Evolutionary conservation across 2,888 invertebrate species (phyloP).

Genomic region (Malacosoma neustria): DNA sequence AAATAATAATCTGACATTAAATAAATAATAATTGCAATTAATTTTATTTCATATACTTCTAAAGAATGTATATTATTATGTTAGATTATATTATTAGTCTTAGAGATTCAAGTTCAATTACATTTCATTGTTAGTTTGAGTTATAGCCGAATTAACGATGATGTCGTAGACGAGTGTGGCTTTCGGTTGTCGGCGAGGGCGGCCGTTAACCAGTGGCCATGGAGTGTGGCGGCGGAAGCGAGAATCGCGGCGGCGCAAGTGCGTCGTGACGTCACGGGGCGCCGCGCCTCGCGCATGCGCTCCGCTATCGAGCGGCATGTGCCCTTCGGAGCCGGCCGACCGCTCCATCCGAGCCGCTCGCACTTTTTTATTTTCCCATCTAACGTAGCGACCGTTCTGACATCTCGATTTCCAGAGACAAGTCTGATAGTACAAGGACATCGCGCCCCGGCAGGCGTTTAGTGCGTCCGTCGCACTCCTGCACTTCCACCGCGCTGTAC

Average conservation of each 20-base stretch:
- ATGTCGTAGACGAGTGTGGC: conserved; percentile 22
- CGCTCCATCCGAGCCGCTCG: conserved; percentile 56
- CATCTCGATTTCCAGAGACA: conserved; percentile 34
- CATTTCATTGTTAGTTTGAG: no score
- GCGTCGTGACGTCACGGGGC: conserved; percentile 50
- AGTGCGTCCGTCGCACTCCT: conserved; percentile 7
- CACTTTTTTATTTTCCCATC: conserved; percentile 64
- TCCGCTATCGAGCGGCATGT: conserved; percentile 69
- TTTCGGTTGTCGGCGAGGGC: conserved; percentile 10
- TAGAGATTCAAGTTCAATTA: no score
- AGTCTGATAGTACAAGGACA: conserved; percentile 17
- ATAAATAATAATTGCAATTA: no score
- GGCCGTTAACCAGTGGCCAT: conserved; percentile 24
- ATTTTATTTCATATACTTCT: no score
- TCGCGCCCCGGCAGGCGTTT: conserved; percentile 8
- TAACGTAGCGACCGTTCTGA: conserved; percentile 41
- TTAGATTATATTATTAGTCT: no score
- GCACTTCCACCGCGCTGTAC: conserved; percentile 21
- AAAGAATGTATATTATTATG: no score
- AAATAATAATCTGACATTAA: no score
- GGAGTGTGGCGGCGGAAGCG: conserved; percentile 21
- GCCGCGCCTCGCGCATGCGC: conserved; percentile 59
- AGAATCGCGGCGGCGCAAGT: conserved; percentile 45
- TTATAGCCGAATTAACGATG: conserved; percentile 36
- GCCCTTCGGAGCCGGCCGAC: conserved; percentile 60